Evolutionary conservation across 1,140 invertebrate species (phyloP).

Genomic region (Lanistes nyassanus): DNA sequence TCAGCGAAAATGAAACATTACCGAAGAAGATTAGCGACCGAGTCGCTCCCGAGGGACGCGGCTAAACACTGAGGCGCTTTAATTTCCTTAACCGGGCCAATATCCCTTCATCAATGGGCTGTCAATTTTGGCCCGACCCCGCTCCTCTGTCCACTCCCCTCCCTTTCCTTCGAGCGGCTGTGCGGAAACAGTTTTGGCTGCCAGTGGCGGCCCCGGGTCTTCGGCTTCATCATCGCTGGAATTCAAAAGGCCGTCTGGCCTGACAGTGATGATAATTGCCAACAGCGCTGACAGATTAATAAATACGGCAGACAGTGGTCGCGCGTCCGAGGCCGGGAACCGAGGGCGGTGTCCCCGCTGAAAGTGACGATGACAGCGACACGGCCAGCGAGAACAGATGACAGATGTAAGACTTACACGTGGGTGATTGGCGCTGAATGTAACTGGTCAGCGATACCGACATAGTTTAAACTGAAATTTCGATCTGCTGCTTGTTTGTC

Average conservation of each 20-base stretch:
- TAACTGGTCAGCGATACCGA: no score
- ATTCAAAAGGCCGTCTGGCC: constrained; percentile 20
- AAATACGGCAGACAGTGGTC: constrained; percentile 14
- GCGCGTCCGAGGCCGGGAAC: no score
- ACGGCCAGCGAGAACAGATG: no score
- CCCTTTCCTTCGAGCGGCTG: constrained; percentile 10
- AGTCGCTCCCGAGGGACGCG: constrained; percentile 1
- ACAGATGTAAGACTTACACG: no score
- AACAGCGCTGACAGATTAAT: constrained; percentile 22
- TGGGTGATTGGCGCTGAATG: no score
- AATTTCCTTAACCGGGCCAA: constrained; percentile 28
- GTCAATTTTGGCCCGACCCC: constrained; percentile 6
- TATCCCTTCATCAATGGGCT: constrained; percentile 24
- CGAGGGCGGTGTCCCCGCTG: no score
- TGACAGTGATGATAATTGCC: constrained; percentile 26
- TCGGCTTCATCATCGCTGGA: constrained; percentile 13
- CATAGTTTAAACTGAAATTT: no score
- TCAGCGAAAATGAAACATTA: constrained; percentile 25
- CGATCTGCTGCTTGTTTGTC: no score
- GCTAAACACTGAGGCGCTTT: constrained; percentile 12
- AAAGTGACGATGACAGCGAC: no score
- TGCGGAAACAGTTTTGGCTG: constrained; percentile 18
- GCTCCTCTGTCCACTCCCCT: neutral
- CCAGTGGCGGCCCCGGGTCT: constrained; percentile 6
- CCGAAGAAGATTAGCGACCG: constrained; percentile 27